Percentiles rank a stretch among this genome's conserved stretches.
These are phyloP conservation scores for Leucosticte australis DNA, from an alignment of 2,113 vertebrate genomes.

Conservation along the genomic window DNA sequence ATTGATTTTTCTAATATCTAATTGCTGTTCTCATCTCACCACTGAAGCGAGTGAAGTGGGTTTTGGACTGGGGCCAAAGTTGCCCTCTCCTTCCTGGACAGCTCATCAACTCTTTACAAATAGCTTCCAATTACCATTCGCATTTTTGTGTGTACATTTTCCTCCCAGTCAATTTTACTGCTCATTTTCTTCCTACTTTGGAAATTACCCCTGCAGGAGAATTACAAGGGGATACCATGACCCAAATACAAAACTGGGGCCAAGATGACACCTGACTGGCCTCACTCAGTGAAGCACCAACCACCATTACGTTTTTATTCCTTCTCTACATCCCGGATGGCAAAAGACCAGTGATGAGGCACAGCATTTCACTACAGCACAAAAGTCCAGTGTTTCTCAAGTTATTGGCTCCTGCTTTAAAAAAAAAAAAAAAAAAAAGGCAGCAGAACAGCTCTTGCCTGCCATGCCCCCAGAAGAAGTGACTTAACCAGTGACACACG, in stretches of 20 bases:
- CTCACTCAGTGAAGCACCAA: neutral
- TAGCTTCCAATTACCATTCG: neutral
- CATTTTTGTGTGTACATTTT: neutral
- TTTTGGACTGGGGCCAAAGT: constrained; percentile 44
- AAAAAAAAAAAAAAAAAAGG: neutral
- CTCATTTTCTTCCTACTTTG: neutral
- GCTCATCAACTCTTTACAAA: constrained; percentile 54
- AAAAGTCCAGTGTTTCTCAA: neutral
- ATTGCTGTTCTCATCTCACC: constrained; percentile 53
- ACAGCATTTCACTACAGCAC: neutral
- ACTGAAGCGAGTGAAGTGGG: constrained; percentile 38
- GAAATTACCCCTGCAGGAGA: neutral
- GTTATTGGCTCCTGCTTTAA: neutral
- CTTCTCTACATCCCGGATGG: neutral
- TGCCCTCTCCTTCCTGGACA: constrained; percentile 53
- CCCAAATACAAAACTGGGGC: neutral
- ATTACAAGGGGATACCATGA: neutral
- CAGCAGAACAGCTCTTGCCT: neutral
- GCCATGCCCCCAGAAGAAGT: neutral
- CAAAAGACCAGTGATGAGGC: neutral
- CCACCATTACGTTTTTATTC: neutral
- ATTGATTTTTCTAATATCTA: constrained; percentile 59
- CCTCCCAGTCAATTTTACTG: constrained; percentile 14
- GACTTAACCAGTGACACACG: constrained; percentile 14
- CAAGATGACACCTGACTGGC: neutral